Evolutionary conservation across 2,113 vertebrate species (phyloP), one percentile per base, ranked within the genome.

Genomic region (Candoia aspera): DNA sequence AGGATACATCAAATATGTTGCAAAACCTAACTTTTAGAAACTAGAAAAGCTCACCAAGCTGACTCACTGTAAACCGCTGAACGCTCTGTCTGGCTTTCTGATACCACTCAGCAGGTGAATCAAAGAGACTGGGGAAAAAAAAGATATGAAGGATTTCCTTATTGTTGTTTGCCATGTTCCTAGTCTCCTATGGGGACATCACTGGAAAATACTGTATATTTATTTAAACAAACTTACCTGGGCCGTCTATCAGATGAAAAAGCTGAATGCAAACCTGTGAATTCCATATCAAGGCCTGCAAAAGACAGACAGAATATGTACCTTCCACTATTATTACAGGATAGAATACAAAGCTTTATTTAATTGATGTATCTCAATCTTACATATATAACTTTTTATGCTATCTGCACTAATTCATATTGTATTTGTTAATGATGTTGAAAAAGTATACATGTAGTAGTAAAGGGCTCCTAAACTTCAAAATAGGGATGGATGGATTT

Each of bases 271-370:
- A 98, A 95, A 84, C 98, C 98, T 0, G 97, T 98, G 49, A 98
- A 97, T 86, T 98, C 98, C 87, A 94, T 96, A 86, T 98, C 98
- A 54, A 98, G 88, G 86, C 97, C 98, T 98, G 93, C 29, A 1
- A 2, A 46, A 26, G 0, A 46, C 10, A 73, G 91, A 93, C 12
- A 10, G 0, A 9, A 87, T 1, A 10, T 13, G 2, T 0, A 0
- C 0, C 0, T 37, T 90, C n/a, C 55, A 26, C 37, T n/a, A 59
- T 83, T 90, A 46, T 33, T 79, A 57, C 13, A n/a, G n/a, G 33
- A 42, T 79, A 15, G 8, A 49, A 79, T 79, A 79, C 73, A 42
- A 79, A 42, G 33, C 19, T 79, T 79, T 79, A 42, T 42, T 79
- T 42, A 79, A 79, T 79, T 79, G 17, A 21, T 42, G 42, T 79